Base-by-base conservation (phyloP, 2,113 vertebrate genomes). In the Craseonycteris thonglongyai region DNA sequence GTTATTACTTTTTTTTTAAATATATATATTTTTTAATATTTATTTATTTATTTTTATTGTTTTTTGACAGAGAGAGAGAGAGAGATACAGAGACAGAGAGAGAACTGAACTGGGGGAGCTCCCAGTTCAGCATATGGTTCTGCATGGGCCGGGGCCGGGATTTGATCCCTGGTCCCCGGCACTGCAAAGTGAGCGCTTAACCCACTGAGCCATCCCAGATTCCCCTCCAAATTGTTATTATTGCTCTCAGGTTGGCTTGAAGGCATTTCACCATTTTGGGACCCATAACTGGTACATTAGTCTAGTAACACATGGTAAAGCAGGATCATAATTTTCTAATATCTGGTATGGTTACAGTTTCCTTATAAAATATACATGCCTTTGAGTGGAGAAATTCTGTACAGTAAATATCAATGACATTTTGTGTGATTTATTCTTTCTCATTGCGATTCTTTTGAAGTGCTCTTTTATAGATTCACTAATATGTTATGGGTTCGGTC, bases 321-420 rank as follows among this genome's bases (percentile, higher is more conserved):
- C 30, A 97, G 16, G 90, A 16, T 68, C n/a, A 76, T 90, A 63
- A 88, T 86, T 95, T 75, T 81, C 3, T 81, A 61, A 65, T 85
- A 38, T 7, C 40, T 47, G 19, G 0, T 86, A 0, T 21, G 12
- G 30, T 49, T 54, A 79, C 30, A 88, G 5, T 63, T 87, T 49
- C 3, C 30, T 54, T 76, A 35, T 61, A 76, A 90, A 95, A 75
- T 33, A 92, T 40, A 2, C 14, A 79, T 66, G 28, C 0, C 5
- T 92, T 81, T 69, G 15, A 88, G 2, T 74, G 26, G 6, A 90
- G 30, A 83, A 33, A 65, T 35, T 65, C 21, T 71, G 71, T 84
- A 28, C 26, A 85, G 45, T 47, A 75, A 80, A 58, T 63, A 83
- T 40, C 82, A 90, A 59, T 66, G n/a, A 40, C 21, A 49, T 54